Percentiles rank a stretch among this genome's conserved stretches.
Evolutionary conservation across 2,113 vertebrate species (phyloP).

Genomic region (Acanthisitta chloris): DNA sequence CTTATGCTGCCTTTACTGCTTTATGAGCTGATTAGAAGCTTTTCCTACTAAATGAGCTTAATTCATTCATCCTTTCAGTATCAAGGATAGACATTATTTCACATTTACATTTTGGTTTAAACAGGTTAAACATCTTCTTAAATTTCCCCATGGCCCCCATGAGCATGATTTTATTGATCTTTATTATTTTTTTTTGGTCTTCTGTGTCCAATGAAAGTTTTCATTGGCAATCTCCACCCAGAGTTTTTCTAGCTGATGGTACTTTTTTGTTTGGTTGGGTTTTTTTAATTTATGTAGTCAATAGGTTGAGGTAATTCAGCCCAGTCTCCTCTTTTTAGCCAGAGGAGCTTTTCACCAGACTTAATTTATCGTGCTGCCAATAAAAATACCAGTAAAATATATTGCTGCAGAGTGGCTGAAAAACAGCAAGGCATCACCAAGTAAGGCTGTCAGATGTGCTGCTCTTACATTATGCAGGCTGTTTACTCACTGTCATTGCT

Average conservation of each 20-base stretch:
- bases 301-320: neutral
- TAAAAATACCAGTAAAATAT: constrained; percentile 18
- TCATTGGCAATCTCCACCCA: neutral
- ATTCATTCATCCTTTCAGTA: neutral
- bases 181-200: neutral
- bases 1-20: neutral
- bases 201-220: neutral
- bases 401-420: neutral
- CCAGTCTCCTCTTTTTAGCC: neutral
- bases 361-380: constrained; percentile 4
- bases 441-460: neutral
- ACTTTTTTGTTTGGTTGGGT: neutral
- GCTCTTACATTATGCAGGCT: neutral
- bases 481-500: neutral
- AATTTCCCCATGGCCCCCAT: neutral
- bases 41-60: neutral
- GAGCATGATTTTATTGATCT: neutral
- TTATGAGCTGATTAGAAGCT: neutral
- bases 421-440: neutral
- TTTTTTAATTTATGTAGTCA: neutral
- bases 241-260: neutral
- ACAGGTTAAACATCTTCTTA: neutral
- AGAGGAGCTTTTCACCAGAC: constrained; percentile 2
- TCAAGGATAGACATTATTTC: neutral
- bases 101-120: neutral